Evolutionary conservation across 2,888 invertebrate species (phyloP).

Genomic region (Monoplex corrugatus): DNA sequence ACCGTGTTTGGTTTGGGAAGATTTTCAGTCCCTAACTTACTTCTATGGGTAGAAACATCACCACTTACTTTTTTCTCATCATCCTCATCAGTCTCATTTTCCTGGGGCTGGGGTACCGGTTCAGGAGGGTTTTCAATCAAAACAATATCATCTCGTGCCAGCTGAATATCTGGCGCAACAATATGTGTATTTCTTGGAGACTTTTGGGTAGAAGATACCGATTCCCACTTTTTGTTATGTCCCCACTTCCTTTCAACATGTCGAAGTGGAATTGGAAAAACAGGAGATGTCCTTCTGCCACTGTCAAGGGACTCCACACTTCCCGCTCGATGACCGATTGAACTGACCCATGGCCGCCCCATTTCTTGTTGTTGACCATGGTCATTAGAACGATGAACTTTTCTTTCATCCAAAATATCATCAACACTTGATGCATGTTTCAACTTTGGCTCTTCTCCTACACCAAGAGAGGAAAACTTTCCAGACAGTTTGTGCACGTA

Average conservation of each 20-base stretch:
- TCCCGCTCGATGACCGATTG: constrained; percentile 33
- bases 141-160: constrained; percentile 67
- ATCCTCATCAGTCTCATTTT: constrained; percentile 31
- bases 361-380: background rate
- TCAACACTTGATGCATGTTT: constrained; percentile 72
- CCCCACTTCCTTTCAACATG: constrained; percentile 47
- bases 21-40: constrained; percentile 82
- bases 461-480: constrained; percentile 65
- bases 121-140: constrained; percentile 64
- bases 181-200: constrained; percentile 43
- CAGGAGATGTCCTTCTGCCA: background rate
- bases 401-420: constrained; percentile 53
- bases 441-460: constrained; percentile 56
- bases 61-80: background rate
- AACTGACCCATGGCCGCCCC: background rate
- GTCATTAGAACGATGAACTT: constrained; percentile 10
- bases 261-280: constrained; percentile 36
- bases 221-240: constrained; percentile 40
- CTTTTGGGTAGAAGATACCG: background rate
- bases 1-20: constrained; percentile 94
- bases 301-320: constrained; percentile 45
- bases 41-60: constrained; percentile 21
- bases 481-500: constrained; percentile 77
- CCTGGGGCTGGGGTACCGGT: constrained; percentile 34
- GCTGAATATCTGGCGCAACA: constrained; percentile 51